Conservation (phyloP, 2,113 vertebrate genomes). For the Cinclus mexicanus region DNA sequence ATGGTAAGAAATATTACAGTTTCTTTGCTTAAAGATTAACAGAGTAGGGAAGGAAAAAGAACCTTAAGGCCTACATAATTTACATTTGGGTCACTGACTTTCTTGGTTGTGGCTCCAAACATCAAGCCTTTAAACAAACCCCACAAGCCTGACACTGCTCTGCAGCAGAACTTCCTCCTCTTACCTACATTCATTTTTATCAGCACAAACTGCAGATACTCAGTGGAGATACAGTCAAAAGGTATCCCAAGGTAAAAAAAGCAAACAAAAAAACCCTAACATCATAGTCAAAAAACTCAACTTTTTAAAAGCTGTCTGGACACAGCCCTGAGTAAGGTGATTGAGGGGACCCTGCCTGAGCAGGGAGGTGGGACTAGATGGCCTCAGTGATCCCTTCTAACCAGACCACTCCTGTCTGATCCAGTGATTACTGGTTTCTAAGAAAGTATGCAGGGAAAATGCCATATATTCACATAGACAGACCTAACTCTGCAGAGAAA, state of each 20-base stretch:
- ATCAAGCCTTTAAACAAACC: not conserved
- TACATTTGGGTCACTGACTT: not conserved
- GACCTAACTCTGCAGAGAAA: not conserved
- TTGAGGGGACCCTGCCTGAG: not conserved
- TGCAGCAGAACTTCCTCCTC: not conserved
- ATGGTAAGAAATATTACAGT: not conserved
- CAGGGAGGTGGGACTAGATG: not conserved
- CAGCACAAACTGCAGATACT: not conserved
- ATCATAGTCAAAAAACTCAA: not conserved
- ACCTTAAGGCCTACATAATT: not conserved
- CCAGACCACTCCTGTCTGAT: not conserved
- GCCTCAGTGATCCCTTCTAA: not conserved
- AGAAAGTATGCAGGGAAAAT: not conserved
- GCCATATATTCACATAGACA: fast-evolving
- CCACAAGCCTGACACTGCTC: not conserved
- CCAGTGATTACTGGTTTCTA: not conserved
- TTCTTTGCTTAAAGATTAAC: conserved; percentile 1
- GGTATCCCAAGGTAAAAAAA: not conserved
- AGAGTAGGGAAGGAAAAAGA: not conserved
- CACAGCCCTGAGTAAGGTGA: not conserved
- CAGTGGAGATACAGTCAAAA: not conserved
- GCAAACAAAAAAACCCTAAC: not conserved
- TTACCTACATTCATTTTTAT: not conserved
- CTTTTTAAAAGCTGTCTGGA: not conserved
- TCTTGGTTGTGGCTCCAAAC: not conserved